A percentile compares a stretch with the other conserved stretches of the same genome.
phyloP scores from a whole-genome alignment of 2,888 invertebrate genomes.

The Tipula unca region DNA sequence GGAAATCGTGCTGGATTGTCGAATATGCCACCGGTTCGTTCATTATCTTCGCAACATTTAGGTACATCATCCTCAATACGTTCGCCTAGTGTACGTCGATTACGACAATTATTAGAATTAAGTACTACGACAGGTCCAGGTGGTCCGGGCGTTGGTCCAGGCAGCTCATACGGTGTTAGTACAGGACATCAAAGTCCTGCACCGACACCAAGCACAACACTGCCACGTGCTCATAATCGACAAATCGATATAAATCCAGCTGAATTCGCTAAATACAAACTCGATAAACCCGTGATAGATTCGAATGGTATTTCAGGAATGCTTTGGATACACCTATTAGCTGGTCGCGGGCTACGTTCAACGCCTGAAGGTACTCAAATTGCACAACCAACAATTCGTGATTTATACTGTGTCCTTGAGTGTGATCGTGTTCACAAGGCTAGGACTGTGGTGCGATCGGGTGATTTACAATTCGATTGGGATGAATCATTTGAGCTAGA shows the following conservation, averaged over 20 bases:
- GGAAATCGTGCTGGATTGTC: conserved; percentile 45
- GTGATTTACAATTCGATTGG: conserved; percentile 97
- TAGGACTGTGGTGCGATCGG: conserved; percentile 89
- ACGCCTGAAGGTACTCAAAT: conserved; percentile 65
- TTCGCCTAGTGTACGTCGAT: conserved; percentile 70
- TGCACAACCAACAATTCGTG: conserved; percentile 53
- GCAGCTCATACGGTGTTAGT: conserved; percentile 47
- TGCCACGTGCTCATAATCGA: conserved; percentile 57
- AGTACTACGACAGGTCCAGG: conserved; percentile 37
- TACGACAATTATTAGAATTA: conserved; percentile 71
- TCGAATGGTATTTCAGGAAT: conserved; percentile 70
- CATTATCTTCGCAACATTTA: conserved; percentile 65
- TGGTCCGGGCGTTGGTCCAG: conserved; percentile 41
- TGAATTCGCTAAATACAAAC: conserved; percentile 86
- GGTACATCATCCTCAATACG: conserved; percentile 46
- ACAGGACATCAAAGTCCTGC: conserved; percentile 60
- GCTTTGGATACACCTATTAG: conserved; percentile 81
- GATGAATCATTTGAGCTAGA: conserved; percentile 98
- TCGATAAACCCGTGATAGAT: conserved; percentile 60
- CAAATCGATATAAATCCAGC: conserved; percentile 85
- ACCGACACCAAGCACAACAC: conserved; percentile 68
- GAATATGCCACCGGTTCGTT: conserved; percentile 59
- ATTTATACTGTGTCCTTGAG: conserved; percentile 95
- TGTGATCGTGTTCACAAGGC: conserved; percentile 96
- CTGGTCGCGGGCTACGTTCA: conserved; percentile 77